A percentile compares a stretch with the other conserved stretches of the same genome.
phyloP scores from a whole-genome alignment of 2,888 invertebrate species.

The Linyphia triangularis region DNA sequence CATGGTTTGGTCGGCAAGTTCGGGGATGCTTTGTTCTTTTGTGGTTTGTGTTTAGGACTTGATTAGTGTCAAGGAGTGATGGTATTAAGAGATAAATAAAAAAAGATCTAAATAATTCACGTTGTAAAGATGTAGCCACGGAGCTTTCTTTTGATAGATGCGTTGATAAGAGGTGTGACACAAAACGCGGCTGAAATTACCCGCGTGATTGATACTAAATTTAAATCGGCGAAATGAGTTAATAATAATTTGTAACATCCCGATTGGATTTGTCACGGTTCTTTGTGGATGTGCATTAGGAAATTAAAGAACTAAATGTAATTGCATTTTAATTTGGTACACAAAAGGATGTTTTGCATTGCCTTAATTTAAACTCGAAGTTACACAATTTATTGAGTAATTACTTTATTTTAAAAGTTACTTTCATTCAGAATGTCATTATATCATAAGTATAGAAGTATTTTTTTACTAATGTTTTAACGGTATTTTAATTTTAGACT shows the following conservation, averaged over 20 bases:
- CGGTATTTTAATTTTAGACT: no score
- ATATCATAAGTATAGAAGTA: no score
- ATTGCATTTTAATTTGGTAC: no score
- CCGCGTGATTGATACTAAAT: background rate
- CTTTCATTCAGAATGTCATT: no score
- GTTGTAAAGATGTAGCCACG: background rate
- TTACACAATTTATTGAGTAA: no score
- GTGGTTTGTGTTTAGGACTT: conserved; percentile 20
- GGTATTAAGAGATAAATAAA: background rate
- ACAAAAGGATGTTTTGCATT: no score
- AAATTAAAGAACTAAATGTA: no score
- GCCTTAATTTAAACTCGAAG: no score
- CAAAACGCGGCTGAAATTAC: background rate
- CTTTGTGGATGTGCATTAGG: no score
- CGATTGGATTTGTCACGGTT: background rate
- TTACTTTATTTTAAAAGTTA: no score
- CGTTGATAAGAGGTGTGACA: background rate
- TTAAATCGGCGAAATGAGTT: background rate
- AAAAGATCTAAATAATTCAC: background rate
- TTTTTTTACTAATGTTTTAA: no score
- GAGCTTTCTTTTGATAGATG: background rate
- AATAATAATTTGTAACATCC: background rate
- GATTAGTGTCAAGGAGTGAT: conserved; percentile 12
- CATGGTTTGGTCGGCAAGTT: conserved; percentile 62
- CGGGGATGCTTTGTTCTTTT: conserved; percentile 49